Percentiles rank a stretch among this genome's conserved stretches.
Conservation (phyloP, 2,888 invertebrate genomes). For the Eupithecia dodoneata region DNA sequence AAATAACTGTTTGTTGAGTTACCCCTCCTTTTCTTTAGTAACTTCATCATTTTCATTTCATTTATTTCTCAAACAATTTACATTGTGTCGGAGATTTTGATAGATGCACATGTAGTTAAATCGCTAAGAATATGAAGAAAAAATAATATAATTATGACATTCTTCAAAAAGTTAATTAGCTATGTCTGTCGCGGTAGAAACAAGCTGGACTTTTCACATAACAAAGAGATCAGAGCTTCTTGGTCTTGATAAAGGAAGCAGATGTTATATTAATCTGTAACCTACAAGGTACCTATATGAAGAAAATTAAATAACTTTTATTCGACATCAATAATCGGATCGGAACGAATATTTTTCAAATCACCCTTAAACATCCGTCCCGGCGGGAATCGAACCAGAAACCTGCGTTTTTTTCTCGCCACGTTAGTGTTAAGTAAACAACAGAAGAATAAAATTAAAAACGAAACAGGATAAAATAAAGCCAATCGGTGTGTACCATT, state of each 20-base stretch:
- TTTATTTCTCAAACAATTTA: no score
- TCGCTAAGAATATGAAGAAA: not conserved
- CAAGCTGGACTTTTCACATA: no score
- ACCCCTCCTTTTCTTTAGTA: not conserved
- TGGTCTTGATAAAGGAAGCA: no score
- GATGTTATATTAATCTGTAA: no score
- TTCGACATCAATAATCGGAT: no score
- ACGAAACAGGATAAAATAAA: constrained; percentile 20
- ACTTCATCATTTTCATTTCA: not conserved
- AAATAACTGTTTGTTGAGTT: constrained; percentile 4
- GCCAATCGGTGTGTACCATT: constrained; percentile 5
- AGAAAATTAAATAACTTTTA: no score
- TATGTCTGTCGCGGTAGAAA: not conserved
- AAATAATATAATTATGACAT: not conserved
- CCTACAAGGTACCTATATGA: no score
- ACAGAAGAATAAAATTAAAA: not conserved
- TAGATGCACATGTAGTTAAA: no score
- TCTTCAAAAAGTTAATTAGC: not conserved
- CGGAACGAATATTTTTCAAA: not conserved
- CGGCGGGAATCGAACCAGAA: not conserved
- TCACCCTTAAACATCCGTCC: not conserved
- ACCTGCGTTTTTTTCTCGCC: not conserved
- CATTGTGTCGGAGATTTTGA: no score
- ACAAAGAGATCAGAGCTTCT: no score
- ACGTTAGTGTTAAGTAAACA: not conserved